A percentile compares a stretch with the other conserved stretches of the same genome.
These are phyloP conservation scores for Ridgeia piscesae DNA, from an alignment of 1,140 invertebrate species.

Conservation along the genomic window DNA sequence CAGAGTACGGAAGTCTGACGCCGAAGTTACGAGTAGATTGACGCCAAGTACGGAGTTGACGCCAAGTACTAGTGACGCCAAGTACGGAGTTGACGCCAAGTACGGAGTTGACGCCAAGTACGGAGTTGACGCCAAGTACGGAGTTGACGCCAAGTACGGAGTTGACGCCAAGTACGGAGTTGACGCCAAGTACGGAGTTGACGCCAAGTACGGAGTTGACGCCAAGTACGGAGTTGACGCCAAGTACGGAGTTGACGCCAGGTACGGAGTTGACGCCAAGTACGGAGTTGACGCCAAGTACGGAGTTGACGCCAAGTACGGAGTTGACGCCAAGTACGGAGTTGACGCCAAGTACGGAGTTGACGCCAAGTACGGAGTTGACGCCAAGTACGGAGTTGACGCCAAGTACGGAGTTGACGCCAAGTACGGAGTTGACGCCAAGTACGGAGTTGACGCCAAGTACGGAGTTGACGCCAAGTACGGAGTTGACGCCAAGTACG, in stretches of 20 bases:
- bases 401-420: not conserved
- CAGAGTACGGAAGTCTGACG: not conserved
- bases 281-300: not conserved
- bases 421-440: not conserved
- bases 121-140: not conserved
- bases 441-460: not conserved
- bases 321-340: not conserved
- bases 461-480: not conserved
- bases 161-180: not conserved
- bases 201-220: not conserved
- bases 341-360: not conserved
- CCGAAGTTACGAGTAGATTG: no score
- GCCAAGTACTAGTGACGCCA: not conserved
- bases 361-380: not conserved
- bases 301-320: not conserved
- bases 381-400: not conserved
- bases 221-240: not conserved
- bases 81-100: not conserved
- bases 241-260: not conserved
- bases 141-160: not conserved
- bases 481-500: not conserved
- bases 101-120: not conserved
- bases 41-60: not conserved
- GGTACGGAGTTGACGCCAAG: not conserved
- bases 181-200: not conserved